phyloP scores from a whole-genome alignment of 2,113 vertebrate species.

The Pantherophis guttatus region DNA sequence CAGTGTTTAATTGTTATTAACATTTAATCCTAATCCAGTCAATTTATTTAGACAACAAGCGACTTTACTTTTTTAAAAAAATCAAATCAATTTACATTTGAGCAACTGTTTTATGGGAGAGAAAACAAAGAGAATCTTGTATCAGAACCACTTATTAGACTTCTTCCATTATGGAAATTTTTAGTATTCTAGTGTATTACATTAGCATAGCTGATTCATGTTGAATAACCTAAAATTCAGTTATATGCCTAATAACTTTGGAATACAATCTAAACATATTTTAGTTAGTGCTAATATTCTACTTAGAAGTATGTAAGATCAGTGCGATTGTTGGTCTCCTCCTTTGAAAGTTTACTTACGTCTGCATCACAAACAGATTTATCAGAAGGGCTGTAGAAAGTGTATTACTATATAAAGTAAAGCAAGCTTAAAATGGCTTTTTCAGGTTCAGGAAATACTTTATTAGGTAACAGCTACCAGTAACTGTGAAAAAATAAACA shows the following conservation, averaged over 20 bases:
- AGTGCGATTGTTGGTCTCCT: neutral
- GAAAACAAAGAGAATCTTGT: neutral
- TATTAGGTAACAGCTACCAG: neutral
- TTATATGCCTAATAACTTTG: neutral
- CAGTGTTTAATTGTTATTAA: neutral
- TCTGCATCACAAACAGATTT: neutral
- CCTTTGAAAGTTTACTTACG: neutral
- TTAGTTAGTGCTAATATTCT: neutral
- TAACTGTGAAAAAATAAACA: neutral
- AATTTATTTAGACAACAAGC: neutral
- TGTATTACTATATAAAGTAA: neutral
- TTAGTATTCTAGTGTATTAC: neutral
- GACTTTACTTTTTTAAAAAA: neutral
- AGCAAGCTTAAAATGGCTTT: neutral
- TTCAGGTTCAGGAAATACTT: neutral
- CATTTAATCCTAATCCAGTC: neutral
- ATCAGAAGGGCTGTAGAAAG: neutral
- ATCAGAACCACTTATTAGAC: neutral
- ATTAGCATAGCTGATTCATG: neutral
- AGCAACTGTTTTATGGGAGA: too few relatives aligned
- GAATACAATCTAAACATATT: neutral
- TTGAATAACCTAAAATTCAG: neutral
- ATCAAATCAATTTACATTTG: neutral
- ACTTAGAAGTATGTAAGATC: neutral
- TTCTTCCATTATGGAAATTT: neutral